phyloP scores from a whole-genome alignment of 2,113 vertebrate genomes.

The Vireo altiloquus region DNA sequence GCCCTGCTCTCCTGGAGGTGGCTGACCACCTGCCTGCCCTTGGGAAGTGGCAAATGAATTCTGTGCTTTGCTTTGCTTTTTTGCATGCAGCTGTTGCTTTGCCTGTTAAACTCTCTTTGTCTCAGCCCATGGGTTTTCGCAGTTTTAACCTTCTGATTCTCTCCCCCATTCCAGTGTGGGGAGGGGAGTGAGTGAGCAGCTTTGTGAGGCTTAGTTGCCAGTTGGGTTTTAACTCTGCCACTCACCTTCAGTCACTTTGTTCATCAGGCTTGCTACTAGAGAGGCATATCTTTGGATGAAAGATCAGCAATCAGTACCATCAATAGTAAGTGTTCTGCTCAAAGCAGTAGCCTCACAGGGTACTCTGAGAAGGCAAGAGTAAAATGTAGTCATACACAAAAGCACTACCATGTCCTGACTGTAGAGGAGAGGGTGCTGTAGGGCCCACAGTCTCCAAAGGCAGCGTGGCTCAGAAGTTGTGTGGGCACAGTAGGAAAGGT shows the following conservation, averaged over 20 bases:
- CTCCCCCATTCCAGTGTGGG: accelerated
- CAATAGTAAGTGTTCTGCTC: background rate
- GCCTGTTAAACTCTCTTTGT: background rate
- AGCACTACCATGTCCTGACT: background rate
- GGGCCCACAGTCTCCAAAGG: background rate
- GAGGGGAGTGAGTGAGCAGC: accelerated
- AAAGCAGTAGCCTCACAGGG: background rate
- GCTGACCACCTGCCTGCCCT: background rate
- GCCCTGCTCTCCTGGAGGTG: background rate
- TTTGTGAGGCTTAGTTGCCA: background rate
- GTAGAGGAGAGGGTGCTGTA: background rate
- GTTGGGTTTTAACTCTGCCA: background rate
- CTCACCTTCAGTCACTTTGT: background rate
- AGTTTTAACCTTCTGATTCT: background rate
- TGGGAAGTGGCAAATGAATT: background rate
- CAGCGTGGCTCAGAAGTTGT: background rate
- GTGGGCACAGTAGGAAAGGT: background rate
- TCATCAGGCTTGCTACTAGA: background rate
- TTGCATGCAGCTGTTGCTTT: background rate
- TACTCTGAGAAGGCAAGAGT: background rate
- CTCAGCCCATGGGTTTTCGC: background rate
- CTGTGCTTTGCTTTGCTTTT: background rate
- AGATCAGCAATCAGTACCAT: background rate
- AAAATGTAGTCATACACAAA: background rate
- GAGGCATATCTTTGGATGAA: background rate